A percentile compares a stretch with the other conserved stretches of the same genome.
Evolutionary conservation across 2,113 vertebrate species (phyloP).

Genomic region (Hirundichthys speculiger): DNA sequence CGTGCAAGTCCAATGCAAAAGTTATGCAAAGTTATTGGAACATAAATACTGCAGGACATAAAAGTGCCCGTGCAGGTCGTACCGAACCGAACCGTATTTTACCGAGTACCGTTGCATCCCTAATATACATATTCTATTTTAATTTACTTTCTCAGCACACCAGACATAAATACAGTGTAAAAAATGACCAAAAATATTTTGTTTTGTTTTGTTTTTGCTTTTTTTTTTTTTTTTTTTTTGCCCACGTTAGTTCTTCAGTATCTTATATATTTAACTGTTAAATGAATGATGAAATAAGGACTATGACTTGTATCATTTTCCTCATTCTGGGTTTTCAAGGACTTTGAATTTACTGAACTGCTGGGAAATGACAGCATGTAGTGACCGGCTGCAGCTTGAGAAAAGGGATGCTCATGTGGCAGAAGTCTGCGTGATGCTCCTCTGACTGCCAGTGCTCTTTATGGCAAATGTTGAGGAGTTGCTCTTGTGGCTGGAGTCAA

Average conservation of each 20-base stretch:
- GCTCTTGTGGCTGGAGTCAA: slow-evolving; percentile 88
- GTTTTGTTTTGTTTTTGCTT: too few relatives aligned
- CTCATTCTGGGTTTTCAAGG: slow-evolving; percentile 7
- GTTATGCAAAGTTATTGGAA: too few relatives aligned
- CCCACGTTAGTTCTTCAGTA: slow-evolving; percentile 11
- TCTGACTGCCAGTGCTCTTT: slow-evolving; percentile 89
- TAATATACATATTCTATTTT: slow-evolving; percentile 6
- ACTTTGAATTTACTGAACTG: slow-evolving; percentile 17
- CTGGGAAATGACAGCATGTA: slow-evolving; percentile 8
- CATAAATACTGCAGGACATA: too few relatives aligned
- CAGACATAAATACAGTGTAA: slow-evolving; percentile 25
- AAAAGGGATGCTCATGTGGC: slow-evolving; percentile 57
- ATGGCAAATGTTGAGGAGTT: slow-evolving; percentile 91
- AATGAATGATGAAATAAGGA: slow-evolving; percentile 8
- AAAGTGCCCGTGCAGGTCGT: too few relatives aligned
- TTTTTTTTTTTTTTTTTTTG: too few relatives aligned
- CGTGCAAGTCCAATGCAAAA: too few relatives aligned
- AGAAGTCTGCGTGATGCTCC: slow-evolving; percentile 84
- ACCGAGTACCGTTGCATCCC: too few relatives aligned
- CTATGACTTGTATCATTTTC: neutral
- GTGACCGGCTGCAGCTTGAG: slow-evolving; percentile 5
- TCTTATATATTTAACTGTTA: neutral
- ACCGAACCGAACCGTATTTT: too few relatives aligned
- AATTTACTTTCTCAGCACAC: slow-evolving; percentile 12
- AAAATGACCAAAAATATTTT: slow-evolving; percentile 9